phyloP scores from a whole-genome alignment of 1,140 invertebrate species.

The Drosophila equinoxialis region DNA sequence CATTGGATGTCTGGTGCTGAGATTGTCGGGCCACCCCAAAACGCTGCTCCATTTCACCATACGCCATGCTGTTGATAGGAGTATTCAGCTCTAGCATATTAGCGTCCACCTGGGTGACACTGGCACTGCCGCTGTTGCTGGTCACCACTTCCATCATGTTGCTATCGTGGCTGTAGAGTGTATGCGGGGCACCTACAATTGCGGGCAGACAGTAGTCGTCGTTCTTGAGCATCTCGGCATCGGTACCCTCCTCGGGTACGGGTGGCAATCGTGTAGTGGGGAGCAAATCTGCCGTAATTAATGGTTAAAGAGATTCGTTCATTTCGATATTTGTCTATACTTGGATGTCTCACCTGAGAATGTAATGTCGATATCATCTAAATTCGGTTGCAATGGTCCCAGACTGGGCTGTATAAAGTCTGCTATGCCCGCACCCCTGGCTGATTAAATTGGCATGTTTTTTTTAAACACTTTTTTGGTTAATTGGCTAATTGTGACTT shows the following conservation, averaged over 20 bases:
- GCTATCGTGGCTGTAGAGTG: conserved; percentile 63
- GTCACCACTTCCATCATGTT: conserved; percentile 71
- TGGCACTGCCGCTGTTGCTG: conserved; percentile 20
- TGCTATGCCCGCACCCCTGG: conserved; percentile 89
- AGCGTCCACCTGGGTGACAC: conserved; percentile 52
- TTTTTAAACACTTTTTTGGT: neutral
- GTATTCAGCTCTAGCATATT: conserved; percentile 81
- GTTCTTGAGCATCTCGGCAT: conserved; percentile 78
- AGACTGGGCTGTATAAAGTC: conserved; percentile 99
- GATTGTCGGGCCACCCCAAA: conserved; percentile 52
- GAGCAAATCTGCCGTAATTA: conserved; percentile 57
- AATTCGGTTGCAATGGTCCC: conserved; percentile 96
- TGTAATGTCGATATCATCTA: conserved; percentile 96
- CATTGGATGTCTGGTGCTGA: conserved; percentile 45
- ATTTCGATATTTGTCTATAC: too few relatives aligned
- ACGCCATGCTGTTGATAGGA: conserved; percentile 61
- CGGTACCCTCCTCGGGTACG: conserved; percentile 84
- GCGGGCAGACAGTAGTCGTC: conserved; percentile 74
- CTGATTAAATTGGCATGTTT: conserved; percentile 69
- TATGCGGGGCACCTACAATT: conserved; percentile 73
- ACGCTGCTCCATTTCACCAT: conserved; percentile 66
- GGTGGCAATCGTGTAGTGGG: conserved; percentile 83
- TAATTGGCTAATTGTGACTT: conserved; percentile 34
- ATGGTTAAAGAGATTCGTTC: neutral
- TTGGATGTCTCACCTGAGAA: conserved; percentile 87